Evolutionary conservation across 2,888 invertebrate genomes (phyloP).

Genomic region (Erebia palarica): DNA sequence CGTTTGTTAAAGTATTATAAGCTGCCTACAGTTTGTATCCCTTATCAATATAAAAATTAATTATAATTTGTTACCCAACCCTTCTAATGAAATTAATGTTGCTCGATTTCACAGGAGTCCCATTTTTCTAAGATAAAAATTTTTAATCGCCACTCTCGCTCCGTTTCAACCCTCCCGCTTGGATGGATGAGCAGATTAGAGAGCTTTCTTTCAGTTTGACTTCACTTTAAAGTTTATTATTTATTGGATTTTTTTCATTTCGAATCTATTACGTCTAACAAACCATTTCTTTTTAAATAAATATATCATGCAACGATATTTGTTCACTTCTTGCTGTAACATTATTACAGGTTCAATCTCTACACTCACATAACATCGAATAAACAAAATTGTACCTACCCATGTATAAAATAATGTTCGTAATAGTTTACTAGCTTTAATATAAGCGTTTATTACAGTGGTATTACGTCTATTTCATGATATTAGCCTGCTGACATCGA

Average conservation of each 20-base stretch:
- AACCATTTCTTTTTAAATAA: not conserved
- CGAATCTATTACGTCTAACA: not conserved
- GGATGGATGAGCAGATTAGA: slow-evolving; percentile 57
- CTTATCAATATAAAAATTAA: slow-evolving; percentile 38
- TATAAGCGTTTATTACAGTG: no score
- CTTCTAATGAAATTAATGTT: slow-evolving; percentile 49
- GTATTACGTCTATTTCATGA: no score
- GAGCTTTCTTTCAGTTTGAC: slow-evolving; percentile 56
- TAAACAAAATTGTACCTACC: no score
- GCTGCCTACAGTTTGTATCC: not conserved
- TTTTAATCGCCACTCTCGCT: slow-evolving; percentile 66
- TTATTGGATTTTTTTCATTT: slow-evolving; percentile 38
- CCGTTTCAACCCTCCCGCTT: slow-evolving; percentile 52
- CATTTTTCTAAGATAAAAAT: slow-evolving; percentile 70
- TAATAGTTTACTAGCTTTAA: no score
- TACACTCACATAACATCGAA: no score
- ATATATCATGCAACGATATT: no score
- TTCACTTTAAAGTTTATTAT: slow-evolving; percentile 48
- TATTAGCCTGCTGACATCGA: no score
- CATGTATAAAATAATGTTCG: no score
- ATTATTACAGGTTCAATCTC: no score
- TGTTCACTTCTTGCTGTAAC: no score
- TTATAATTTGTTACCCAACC: slow-evolving; percentile 38
- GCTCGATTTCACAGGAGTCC: slow-evolving; percentile 52
- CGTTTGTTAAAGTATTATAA: not conserved